Evolutionary conservation across 1,140 invertebrate genomes (phyloP), one percentile per base, ranked within the genome.

Genomic region (Protaetia brevitarsis): DNA sequence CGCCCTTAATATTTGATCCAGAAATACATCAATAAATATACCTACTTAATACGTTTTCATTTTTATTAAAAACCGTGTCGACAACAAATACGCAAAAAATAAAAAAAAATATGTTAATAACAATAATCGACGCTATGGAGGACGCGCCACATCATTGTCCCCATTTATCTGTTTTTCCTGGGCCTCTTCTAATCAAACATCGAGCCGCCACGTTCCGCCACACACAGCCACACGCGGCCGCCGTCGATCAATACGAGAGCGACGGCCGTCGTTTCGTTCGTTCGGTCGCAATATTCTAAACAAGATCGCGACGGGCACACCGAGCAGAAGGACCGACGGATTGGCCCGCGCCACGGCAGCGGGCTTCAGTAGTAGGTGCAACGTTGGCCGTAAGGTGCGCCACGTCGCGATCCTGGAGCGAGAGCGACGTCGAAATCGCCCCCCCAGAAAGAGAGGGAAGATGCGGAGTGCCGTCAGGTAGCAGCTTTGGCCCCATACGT

Each of bases 211-310:
- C 41, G 26, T 51, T 23, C 26, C 41, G 11, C 41, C 41, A 51
- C 5, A 34, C 41, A 51, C n/a, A n/a, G n/a, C n/a, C n/a, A n/a
- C n/a, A 23, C 41, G 8, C 41, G 16, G 41, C 16, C 19, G 41
- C 26, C 41, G 41, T 51, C 41, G 41, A 51, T 51, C 41, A 51
- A 51, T 51, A 51, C 41, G 26, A 23, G 26, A 51, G 41, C 41
- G 41, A 51, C 41, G 4, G 41, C 26, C 41, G 41, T 34, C 31
- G 31, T n/a, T n/a, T n/a, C n/a, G n/a, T 19, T 51, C n/a, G 41
- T 51, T 51, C 41, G 26, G n/a, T n/a, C n/a, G n/a, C n/a, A n/a
- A 51, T 51, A 51, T 51, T 51, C 41, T 51, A 51, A 51, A 51
- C 41, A 51, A 51, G 41, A 51, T 51, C 41, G 26, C 41, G 41